Evolutionary conservation across 2,888 invertebrate genomes (phyloP).

Genomic region (Drosophila ustulata): DNA sequence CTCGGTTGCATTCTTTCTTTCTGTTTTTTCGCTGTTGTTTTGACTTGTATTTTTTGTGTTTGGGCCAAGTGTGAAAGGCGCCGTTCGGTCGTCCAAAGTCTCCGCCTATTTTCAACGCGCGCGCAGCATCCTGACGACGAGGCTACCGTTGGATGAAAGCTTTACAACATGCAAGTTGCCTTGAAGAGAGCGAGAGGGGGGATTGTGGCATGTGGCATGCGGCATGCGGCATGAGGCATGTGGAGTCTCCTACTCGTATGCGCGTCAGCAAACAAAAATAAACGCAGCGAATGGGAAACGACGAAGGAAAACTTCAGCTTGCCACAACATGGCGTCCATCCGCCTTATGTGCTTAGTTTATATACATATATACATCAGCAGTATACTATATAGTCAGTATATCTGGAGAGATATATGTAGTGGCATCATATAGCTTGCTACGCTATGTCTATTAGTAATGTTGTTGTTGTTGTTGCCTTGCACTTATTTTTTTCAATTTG

Average conservation of each 20-base stretch:
- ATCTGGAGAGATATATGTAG: constrained; percentile 21
- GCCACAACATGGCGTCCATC: constrained; percentile 73
- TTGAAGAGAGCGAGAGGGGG: neutral
- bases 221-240: neutral
- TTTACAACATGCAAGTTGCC: constrained; percentile 44
- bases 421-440: constrained; percentile 39
- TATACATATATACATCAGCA: constrained; percentile 14
- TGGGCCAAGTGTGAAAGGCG: constrained; percentile 57
- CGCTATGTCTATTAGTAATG: constrained; percentile 37
- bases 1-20: constrained; percentile 40
- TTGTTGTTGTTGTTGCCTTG: constrained; percentile 61
- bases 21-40: constrained; percentile 30
- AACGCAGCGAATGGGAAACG: constrained; percentile 71
- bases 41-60: constrained; percentile 13
- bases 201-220: neutral
- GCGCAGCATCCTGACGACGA: constrained; percentile 81
- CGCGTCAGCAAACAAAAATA: constrained; percentile 62
- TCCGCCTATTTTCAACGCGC: constrained; percentile 84
- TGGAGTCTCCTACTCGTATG: constrained; percentile 60
- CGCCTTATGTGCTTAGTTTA: constrained; percentile 36
- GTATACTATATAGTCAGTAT: constrained; percentile 1
- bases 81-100: constrained; percentile 63
- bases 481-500: constrained; percentile 83
- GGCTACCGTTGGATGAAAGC: constrained; percentile 37
- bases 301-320: constrained; percentile 54